These are phyloP conservation scores for Drosophila saltans DNA, from an alignment of 1,140 invertebrate species.

Conservation along the genomic window DNA sequence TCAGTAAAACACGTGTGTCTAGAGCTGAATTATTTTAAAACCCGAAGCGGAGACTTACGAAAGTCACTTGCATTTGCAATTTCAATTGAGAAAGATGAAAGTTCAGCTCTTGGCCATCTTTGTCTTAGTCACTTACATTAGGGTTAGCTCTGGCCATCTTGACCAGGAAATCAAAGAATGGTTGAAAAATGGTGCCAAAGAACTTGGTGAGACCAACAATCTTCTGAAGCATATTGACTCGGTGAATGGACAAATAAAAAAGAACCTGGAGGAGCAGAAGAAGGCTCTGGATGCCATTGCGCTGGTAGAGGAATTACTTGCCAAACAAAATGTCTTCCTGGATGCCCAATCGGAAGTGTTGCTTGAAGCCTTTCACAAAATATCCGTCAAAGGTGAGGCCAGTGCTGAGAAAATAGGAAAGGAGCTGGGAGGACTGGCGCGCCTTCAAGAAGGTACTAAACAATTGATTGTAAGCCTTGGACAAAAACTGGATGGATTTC, in stretches of 20 bases:
- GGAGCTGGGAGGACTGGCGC: slow-evolving; percentile 35
- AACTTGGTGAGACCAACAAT: slow-evolving; percentile 37
- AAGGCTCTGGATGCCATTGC: slow-evolving; percentile 34
- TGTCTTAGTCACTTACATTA: slow-evolving; percentile 26
- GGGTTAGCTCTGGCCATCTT: background rate
- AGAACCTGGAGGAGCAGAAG: slow-evolving; percentile 36
- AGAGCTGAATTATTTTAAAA: slow-evolving; percentile 45
- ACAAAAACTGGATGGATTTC: slow-evolving; percentile 56
- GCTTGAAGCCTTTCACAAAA: slow-evolving; percentile 37
- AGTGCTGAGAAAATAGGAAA: slow-evolving; percentile 26
- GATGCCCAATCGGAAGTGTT: slow-evolving; percentile 34
- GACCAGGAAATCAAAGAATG: slow-evolving; percentile 26
- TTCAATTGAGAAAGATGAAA: slow-evolving; percentile 43
- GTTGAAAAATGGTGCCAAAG: slow-evolving; percentile 39
- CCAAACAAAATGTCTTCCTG: slow-evolving; percentile 23
- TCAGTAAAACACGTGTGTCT: slow-evolving; percentile 45
- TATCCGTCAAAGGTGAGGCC: slow-evolving; percentile 31
- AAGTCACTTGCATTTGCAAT: slow-evolving; percentile 40
- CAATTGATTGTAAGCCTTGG: slow-evolving; percentile 39
- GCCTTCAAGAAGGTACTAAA: slow-evolving; percentile 42
- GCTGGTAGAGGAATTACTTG: slow-evolving; percentile 32
- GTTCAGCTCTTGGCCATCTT: slow-evolving; percentile 28
- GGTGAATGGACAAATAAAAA: slow-evolving; percentile 38
- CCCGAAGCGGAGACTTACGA: background rate
- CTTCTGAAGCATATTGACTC: slow-evolving; percentile 32